phyloP scores from a whole-genome alignment of 2,113 vertebrate genomes.

The Lophius piscatorius region DNA sequence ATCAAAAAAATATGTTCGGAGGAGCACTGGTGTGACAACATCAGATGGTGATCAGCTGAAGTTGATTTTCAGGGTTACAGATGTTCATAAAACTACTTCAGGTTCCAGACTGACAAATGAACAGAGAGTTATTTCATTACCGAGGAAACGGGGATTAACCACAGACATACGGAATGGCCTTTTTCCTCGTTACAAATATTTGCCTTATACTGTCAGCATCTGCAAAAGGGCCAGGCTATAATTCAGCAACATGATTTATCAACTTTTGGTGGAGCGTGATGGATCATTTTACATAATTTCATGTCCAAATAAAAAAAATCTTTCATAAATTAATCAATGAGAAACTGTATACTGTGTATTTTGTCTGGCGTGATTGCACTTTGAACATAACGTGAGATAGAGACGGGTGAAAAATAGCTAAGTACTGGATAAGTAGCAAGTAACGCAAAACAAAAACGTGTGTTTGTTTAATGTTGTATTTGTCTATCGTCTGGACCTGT shows the following conservation, averaged over 20 bases:
- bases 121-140: constrained; percentile 33
- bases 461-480: too few relatives aligned
- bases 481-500: too few relatives aligned
- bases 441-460: too few relatives aligned
- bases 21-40: constrained; percentile 23
- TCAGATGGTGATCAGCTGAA: constrained; percentile 29
- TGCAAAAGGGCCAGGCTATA: background rate
- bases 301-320: too few relatives aligned
- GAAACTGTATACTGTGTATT: too few relatives aligned
- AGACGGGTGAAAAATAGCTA: background rate
- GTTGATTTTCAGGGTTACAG: constrained; percentile 31
- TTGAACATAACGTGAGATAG: background rate
- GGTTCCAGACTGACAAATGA: constrained; percentile 37
- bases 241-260: background rate
- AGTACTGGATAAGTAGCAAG: too few relatives aligned
- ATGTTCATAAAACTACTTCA: constrained; percentile 43
- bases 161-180: constrained; percentile 12
- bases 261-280: too few relatives aligned
- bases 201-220: background rate
- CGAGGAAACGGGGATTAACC: constrained; percentile 10
- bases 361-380: too few relatives aligned
- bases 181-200: constrained; percentile 2
- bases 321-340: background rate
- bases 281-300: background rate
- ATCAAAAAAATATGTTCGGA: constrained; percentile 17